Evolutionary conservation across 2,888 invertebrate genomes (phyloP).

Genomic region (Machimus rusticus): DNA sequence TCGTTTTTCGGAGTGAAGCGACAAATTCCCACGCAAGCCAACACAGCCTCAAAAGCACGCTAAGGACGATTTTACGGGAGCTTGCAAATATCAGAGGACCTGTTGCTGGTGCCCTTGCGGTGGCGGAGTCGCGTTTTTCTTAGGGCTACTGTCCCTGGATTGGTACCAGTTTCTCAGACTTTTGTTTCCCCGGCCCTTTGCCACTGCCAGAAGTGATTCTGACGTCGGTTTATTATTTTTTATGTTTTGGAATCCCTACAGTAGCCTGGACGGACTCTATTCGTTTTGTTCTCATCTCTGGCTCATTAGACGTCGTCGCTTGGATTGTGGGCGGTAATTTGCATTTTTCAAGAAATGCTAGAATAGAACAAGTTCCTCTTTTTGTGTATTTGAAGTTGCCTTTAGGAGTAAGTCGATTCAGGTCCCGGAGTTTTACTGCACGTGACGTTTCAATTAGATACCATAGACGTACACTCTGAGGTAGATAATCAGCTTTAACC

Average conservation of each 20-base stretch:
- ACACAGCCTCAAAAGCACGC: neutral
- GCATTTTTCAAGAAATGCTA: neutral
- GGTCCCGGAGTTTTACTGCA: neutral
- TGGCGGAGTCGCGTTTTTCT: neutral
- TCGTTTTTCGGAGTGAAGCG: neutral
- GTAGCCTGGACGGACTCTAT: neutral
- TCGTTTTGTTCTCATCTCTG: neutral
- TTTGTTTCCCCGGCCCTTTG: neutral
- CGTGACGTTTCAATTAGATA: neutral
- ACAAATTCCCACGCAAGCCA: neutral
- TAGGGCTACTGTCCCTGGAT: neutral
- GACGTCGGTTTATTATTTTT: neutral
- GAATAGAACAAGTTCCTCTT: neutral
- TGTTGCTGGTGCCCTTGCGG: neutral
- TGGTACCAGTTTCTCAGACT: neutral
- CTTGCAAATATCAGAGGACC: neutral
- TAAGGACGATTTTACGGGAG: neutral
- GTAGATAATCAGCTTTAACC: neutral
- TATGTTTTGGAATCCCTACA: neutral
- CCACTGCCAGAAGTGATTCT: neutral
- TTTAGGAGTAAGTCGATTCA: neutral
- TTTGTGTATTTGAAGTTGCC: neutral
- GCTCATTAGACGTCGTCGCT: neutral
- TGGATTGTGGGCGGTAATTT: neutral
- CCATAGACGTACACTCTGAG: neutral